Base-by-base conservation (phyloP, 1,140 invertebrate species). In the Apis florea region DNA sequence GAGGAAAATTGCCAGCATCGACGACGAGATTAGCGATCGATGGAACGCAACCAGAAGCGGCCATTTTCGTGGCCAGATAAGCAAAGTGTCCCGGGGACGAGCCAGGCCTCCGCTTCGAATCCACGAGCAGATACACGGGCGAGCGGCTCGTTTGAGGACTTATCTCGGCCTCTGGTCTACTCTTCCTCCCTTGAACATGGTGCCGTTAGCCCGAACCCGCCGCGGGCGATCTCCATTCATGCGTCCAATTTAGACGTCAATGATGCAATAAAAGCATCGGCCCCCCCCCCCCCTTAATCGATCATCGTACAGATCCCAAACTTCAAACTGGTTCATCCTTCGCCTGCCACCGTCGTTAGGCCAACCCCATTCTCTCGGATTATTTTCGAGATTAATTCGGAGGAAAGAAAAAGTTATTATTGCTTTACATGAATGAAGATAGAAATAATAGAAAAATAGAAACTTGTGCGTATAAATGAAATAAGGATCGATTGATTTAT, bases 241-340 rank as follows among this genome's bases (percentile, higher is more conserved):
- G 88, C 85, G 83, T 86, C 89, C 89, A 87, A 90, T 90, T 90
- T 90, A 88, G 84, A 88, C 88, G 88, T 90, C 85, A 86, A 88
- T 87, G 77, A 85, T 79, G 82, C 84, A 88, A 89, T 86, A 77
- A 88, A 89, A 86, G 56, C 79, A 86, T 53, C 66, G 73, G 66
- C 61, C 26, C 19, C 56, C 31, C 4, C 61, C 26, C 19, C 56
- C 31, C 4, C 21, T 76, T 77, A 64, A 86, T 86, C 85, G 85
- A 58, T 86, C 73, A 53, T 76, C 64, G 61, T 4, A 31, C 53
- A 49, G 72, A 68, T 75, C 47, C 72, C 53, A 8, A 63, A 40
- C 13, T n/a, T 72, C 70, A 17, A n/a, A 3, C 47, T 2, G 21
- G 2, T 9, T 24, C 47, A 1, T 15, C 47, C 40, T 59, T 61